Evolutionary conservation across 2,888 invertebrate species (phyloP).

Genomic region (Cephonodes hylas): DNA sequence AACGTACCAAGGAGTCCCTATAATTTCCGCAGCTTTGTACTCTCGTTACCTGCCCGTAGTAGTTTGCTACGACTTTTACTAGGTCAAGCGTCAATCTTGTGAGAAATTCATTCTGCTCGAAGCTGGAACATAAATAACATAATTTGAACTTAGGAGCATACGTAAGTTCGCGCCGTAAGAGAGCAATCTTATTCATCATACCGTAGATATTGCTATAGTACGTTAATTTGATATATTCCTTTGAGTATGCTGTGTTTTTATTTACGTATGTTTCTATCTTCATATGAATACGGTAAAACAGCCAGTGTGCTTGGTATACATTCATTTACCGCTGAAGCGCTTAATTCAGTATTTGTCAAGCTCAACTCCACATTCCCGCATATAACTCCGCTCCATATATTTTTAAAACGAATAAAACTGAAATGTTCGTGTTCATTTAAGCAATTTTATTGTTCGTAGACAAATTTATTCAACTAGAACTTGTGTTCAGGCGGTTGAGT

Average conservation of each 20-base stretch:
- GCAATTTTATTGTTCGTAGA: neutral
- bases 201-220: neutral
- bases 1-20: no score
- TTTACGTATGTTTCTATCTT: neutral
- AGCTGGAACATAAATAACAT: neutral
- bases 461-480: constrained; percentile 5
- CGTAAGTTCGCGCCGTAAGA: neutral
- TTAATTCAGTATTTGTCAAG: neutral
- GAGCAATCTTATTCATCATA: neutral
- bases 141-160: no score
- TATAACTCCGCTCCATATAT: neutral
- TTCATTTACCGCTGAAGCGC: neutral
- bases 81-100: neutral
- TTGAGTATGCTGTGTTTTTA: neutral
- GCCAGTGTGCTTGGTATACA: neutral
- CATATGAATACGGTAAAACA: neutral
- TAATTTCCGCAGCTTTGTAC: neutral
- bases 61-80: neutral
- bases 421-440: neutral
- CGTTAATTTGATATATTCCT: neutral
- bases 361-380: neutral
- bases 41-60: neutral
- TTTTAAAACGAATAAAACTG: neutral
- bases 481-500: neutral
- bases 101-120: neutral